phyloP scores from a whole-genome alignment of 2,113 vertebrate genomes.

The Cettia cetti region DNA sequence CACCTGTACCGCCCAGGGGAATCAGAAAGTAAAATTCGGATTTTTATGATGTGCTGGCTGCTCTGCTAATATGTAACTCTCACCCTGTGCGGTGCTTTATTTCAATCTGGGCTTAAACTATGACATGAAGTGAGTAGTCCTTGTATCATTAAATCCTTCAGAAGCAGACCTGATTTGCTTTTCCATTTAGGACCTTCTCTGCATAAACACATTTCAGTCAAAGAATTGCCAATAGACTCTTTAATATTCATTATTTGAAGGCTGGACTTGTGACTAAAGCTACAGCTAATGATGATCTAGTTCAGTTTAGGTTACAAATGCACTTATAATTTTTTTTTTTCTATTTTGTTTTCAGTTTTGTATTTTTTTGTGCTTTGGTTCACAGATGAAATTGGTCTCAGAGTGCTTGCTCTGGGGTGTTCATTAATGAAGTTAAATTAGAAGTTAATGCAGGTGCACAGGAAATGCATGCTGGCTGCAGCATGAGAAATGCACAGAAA shows the following conservation, averaged over 20 bases:
- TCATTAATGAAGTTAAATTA: neutral
- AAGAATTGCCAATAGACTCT: neutral
- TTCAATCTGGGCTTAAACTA: neutral
- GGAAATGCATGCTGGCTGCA: neutral
- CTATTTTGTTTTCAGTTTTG: too few species aligned
- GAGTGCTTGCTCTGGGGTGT: neutral
- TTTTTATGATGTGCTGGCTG: neutral
- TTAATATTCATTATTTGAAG: neutral
- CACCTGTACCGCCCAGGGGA: neutral
- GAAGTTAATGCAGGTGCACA: neutral
- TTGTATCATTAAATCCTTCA: neutral
- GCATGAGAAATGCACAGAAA: fast-evolving
- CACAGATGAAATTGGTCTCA: neutral
- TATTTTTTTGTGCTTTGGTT: neutral
- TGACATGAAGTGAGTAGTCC: neutral
- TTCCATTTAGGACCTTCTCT: neutral
- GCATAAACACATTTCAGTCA: neutral
- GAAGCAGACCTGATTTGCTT: neutral
- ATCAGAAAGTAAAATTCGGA: neutral
- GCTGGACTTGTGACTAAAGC: neutral
- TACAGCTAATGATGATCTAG: neutral
- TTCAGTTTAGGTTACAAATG: neutral
- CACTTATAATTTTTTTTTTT: too few species aligned
- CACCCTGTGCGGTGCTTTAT: neutral
- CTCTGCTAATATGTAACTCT: neutral